Conservation (phyloP, 2,888 invertebrate species). For the Oligia strigilis region DNA sequence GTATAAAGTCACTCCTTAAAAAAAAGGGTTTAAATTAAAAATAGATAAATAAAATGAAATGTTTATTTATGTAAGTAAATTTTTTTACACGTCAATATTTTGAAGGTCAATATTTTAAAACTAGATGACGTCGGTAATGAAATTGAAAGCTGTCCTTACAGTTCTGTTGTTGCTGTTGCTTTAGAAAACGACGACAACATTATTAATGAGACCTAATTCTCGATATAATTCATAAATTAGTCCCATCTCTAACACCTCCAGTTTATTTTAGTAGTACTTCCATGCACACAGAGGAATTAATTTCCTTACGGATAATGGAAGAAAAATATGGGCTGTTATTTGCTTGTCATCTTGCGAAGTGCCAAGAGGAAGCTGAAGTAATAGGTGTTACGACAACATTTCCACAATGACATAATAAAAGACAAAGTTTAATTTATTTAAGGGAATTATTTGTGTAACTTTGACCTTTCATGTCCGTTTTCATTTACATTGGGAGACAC, state of each 20-base stretch:
- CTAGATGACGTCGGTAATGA: no score
- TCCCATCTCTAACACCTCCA: constrained; percentile 32
- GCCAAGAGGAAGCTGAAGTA: constrained; percentile 30
- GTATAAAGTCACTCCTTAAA: neutral
- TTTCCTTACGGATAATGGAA: constrained; percentile 58
- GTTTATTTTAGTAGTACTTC: constrained; percentile 43
- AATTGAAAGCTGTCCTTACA: no score
- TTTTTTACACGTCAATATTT: no score
- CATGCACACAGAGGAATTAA: constrained; percentile 47
- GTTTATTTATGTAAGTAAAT: no score
- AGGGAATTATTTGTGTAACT: neutral
- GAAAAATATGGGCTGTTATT: constrained; percentile 55
- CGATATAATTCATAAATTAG: neutral
- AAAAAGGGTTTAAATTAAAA: no score
- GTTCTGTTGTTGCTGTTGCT: neutral
- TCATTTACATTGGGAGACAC: neutral
- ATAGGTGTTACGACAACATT: constrained; percentile 50
- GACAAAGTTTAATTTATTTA: neutral
- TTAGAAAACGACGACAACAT: neutral
- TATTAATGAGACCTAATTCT: neutral
- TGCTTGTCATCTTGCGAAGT: constrained; percentile 46
- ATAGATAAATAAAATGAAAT: neutral
- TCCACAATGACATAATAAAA: constrained; percentile 10
- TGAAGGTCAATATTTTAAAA: no score
- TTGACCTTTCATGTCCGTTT: neutral